phyloP scores from a whole-genome alignment of 2,113 vertebrate genomes.

The Lycocorax pyrrhopterus region DNA sequence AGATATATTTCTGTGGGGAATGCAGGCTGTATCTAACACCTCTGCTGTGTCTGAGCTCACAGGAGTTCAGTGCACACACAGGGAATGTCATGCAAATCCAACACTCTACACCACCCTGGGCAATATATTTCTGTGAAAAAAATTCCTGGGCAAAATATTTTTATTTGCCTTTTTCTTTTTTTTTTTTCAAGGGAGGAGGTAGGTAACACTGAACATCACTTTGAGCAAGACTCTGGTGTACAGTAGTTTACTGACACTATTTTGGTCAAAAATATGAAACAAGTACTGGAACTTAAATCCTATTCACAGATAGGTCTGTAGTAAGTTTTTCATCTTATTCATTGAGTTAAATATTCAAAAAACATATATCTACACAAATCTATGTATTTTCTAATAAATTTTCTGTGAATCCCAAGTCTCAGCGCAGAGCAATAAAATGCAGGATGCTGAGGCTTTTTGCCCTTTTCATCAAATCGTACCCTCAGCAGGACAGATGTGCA shows the following conservation, averaged over 20 bases:
- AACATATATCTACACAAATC: not conserved
- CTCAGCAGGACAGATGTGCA: not conserved
- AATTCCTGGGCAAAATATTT: not conserved
- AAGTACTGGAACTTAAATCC: not conserved
- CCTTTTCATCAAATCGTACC: not conserved
- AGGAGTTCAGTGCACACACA: not conserved
- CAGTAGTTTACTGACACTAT: not conserved
- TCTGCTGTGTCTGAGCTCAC: not conserved
- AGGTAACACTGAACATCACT: not conserved
- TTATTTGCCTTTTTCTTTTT: not conserved
- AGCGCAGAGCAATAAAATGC: not conserved
- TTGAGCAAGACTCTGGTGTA: not conserved
- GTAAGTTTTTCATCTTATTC: not conserved
- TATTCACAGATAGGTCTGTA: not conserved
- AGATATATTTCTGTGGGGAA: not conserved
- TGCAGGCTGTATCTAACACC: not conserved
- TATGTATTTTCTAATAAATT: not conserved
- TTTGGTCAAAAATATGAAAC: not conserved
- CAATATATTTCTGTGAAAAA: not conserved
- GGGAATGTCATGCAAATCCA: not conserved
- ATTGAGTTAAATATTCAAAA: not conserved
- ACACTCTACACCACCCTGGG: not conserved
- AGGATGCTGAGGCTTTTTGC: not conserved
- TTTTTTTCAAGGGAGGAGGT: not conserved
- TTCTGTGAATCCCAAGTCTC: not conserved